Conservation (phyloP, 2,888 invertebrate species). For the Lycocerus yunnanus region DNA sequence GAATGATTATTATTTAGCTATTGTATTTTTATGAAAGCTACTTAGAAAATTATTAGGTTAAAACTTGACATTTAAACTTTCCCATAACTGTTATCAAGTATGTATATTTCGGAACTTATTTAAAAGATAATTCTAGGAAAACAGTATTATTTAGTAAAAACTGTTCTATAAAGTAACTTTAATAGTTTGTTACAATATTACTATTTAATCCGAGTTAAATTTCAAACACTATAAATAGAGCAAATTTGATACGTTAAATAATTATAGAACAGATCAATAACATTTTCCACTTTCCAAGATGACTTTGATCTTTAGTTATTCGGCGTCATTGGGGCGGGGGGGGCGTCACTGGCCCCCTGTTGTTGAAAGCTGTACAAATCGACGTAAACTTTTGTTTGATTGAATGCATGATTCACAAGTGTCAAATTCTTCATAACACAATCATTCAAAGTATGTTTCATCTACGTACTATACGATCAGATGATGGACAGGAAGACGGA, state of each 20-base stretch:
- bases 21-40: background rate
- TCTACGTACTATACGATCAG: too few species aligned
- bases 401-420: background rate
- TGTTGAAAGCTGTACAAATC: background rate
- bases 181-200: background rate
- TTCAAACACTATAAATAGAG: background rate
- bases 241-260: background rate
- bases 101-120: background rate
- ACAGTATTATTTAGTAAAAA: background rate
- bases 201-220: background rate
- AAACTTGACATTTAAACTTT: background rate
- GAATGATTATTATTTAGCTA: background rate
- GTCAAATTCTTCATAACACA: background rate
- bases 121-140: background rate
- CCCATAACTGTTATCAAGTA: background rate
- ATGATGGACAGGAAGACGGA: too few species aligned
- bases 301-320: background rate
- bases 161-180: background rate
- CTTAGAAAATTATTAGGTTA: background rate
- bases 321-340: too few species aligned
- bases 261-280: background rate
- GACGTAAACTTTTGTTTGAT: background rate
- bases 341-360: too few species aligned
- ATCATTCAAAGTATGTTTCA: too few species aligned
- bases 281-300: background rate